Evolutionary conservation across 2,888 invertebrate species (phyloP).

Genomic region (Drosophila robusta): DNA sequence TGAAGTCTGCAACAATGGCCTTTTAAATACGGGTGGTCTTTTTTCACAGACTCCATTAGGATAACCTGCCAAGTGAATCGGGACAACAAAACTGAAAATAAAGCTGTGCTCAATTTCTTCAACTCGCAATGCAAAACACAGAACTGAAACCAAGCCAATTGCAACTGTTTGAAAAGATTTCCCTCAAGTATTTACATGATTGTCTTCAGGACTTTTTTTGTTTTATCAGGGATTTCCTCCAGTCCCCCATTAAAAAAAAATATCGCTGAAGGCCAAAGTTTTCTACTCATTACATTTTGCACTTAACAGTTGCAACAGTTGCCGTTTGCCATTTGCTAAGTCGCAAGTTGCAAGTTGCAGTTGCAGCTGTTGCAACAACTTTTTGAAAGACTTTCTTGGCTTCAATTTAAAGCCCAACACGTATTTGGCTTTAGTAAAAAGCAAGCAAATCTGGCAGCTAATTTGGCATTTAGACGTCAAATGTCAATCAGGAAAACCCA

Average conservation of each 20-base stretch:
- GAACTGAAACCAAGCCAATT: constrained; percentile 3
- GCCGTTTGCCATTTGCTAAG: constrained; percentile 7
- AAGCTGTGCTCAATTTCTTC: not conserved
- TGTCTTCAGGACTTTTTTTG: constrained; percentile 10
- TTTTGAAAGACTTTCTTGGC: constrained; percentile 35
- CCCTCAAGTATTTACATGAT: constrained; percentile 27
- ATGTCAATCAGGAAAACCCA: constrained; percentile 71
- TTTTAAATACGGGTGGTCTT: not conserved
- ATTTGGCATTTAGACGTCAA: constrained; percentile 81
- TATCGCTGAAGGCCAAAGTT: constrained; percentile 36
- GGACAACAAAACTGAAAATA: not conserved
- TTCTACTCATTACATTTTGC: constrained; percentile 63
- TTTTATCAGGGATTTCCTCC: constrained; percentile 32
- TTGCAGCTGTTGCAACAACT: constrained; percentile 42
- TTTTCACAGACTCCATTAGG: not conserved
- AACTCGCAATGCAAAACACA: not conserved
- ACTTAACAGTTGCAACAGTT: constrained; percentile 46
- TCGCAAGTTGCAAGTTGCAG: constrained; percentile 27
- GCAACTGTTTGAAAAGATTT: constrained; percentile 33
- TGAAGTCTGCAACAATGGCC: not conserved
- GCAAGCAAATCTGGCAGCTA: constrained; percentile 61
- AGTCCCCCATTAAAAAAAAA: not conserved
- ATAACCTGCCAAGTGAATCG: not conserved
- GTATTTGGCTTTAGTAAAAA: constrained; percentile 5
- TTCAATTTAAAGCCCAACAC: constrained; percentile 41